Base-by-base conservation (phyloP, 2,113 vertebrate species). In the Glareola pratincola region DNA sequence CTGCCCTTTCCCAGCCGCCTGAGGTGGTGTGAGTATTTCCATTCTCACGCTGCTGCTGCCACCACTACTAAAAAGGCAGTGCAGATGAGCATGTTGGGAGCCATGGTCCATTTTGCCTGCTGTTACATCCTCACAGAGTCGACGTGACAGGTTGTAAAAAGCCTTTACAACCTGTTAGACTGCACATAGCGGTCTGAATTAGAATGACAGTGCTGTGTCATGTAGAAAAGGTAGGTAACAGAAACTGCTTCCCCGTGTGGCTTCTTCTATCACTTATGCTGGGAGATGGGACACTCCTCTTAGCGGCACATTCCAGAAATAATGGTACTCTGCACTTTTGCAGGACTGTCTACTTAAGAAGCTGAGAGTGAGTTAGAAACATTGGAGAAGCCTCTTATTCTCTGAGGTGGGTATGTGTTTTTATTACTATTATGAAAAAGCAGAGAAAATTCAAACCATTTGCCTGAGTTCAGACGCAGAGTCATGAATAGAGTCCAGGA, bases 351-450 rank as follows among this genome's bases (percentile, higher is more conserved):
- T 82, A 29, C 88, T 78, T 92, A 85, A 96, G 91, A 93, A 96
- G 86, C 80, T 94, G 83, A 88, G 77, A 93, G 66, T 85, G 80
- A 89, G 91, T 85, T 96, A 97, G 95, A 92, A 95, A 92, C 86
- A 50, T 82, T 95, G 91, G 95, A 94, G 92, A 97, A 97, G 57
- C 89, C 77, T 95, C 86, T 87, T 87, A 3, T 95, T 95, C 71
- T 82, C 23, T 91, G 94, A 96, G 90, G 92, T 95, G 84, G 85
- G 94, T 96, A 85, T 88, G 48, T 89, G 67, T 26, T 94, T 85
- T 92, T 62, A 73, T 94, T 95, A 57, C 0, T 2, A 16, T 76
- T 94, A 79, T 79, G 62, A 64, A 93, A 94, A 90, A 95, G 20
- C 57, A 7, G 22, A 62, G 72, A 57, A 85, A 79, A 90, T 73